Percentiles rank a stretch among this genome's conserved stretches.
Evolutionary conservation across 2,113 vertebrate genomes (phyloP).

Genomic region (Sphyrna mokarran): DNA sequence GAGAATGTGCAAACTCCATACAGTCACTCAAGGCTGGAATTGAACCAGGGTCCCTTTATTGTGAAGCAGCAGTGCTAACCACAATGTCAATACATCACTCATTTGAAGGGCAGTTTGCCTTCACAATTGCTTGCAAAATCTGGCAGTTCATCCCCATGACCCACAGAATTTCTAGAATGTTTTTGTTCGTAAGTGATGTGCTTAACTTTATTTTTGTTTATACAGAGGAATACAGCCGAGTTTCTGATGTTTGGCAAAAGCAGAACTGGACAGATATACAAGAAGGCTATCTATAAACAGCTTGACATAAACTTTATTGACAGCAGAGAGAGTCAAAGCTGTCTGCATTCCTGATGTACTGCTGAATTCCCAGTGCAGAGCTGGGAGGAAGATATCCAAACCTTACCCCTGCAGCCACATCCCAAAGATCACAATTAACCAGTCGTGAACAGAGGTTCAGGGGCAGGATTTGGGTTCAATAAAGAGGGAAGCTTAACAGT

Average conservation of each 20-base stretch:
- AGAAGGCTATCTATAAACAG: constrained; percentile 79
- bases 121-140: not conserved
- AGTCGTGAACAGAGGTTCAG: not conserved
- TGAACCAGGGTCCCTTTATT: too few relatives aligned
- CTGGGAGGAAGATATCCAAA: not conserved
- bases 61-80: too few relatives aligned
- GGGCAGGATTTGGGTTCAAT: not conserved
- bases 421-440: not conserved
- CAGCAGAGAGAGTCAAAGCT: not conserved
- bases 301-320: too few relatives aligned
- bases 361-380: not conserved
- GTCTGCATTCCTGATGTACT: not conserved
- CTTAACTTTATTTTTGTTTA: constrained; percentile 40
- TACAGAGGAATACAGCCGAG: constrained; percentile 61
- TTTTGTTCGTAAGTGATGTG: not conserved
- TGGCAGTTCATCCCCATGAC: not conserved
- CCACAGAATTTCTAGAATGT: not conserved
- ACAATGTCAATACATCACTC: too few relatives aligned
- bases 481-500: not conserved
- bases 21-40: too few relatives aligned
- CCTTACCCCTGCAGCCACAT: too few relatives aligned
- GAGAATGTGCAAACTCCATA: too few relatives aligned
- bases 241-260: constrained; percentile 63
- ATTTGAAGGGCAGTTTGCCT: not conserved
- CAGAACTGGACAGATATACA: constrained; percentile 75